phyloP scores from a whole-genome alignment of 2,888 invertebrate genomes.

The Hydropsyche betteni region DNA sequence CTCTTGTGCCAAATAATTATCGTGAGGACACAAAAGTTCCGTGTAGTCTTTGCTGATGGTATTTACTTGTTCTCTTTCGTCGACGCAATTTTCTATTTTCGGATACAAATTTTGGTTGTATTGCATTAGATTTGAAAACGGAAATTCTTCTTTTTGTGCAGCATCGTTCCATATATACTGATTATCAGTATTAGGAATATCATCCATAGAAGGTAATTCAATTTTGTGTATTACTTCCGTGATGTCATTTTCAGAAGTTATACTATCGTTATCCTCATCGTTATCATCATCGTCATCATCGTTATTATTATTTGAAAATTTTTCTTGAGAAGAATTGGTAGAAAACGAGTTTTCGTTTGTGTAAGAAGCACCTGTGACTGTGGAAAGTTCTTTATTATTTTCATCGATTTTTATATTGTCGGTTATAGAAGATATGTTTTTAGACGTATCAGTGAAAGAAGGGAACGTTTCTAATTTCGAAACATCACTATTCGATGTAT shows the following conservation, averaged over 20 bases:
- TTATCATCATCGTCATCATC: conserved; percentile 52
- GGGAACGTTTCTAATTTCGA: not conserved
- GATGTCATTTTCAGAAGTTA: conserved; percentile 52
- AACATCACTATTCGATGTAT: conserved; percentile 38
- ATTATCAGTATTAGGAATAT: conserved; percentile 52
- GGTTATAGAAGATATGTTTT: conserved; percentile 1
- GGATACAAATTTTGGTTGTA: conserved; percentile 55
- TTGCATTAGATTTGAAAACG: conserved; percentile 63
- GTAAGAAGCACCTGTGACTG: conserved; percentile 62
- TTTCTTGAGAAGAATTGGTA: conserved; percentile 63
- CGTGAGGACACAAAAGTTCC: conserved; percentile 53
- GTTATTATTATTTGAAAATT: conserved; percentile 56
- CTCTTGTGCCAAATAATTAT: conserved; percentile 8
- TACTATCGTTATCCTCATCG: conserved; percentile 52
- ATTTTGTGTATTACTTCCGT: conserved; percentile 57
- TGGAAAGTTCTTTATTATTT: not conserved
- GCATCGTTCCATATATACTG: conserved; percentile 60
- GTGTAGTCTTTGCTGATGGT: conserved; percentile 54
- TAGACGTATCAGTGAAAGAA: not conserved
- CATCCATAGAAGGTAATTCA: conserved; percentile 38
- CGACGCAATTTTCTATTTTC: conserved; percentile 31
- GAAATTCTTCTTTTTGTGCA: conserved; percentile 62
- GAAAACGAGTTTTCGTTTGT: conserved; percentile 65
- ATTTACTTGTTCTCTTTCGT: conserved; percentile 50
- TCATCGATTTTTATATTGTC: conserved; percentile 19